Base-by-base conservation (phyloP, 2,797 vertebrate species). In the Scolopax bukidnonensis region DNA sequence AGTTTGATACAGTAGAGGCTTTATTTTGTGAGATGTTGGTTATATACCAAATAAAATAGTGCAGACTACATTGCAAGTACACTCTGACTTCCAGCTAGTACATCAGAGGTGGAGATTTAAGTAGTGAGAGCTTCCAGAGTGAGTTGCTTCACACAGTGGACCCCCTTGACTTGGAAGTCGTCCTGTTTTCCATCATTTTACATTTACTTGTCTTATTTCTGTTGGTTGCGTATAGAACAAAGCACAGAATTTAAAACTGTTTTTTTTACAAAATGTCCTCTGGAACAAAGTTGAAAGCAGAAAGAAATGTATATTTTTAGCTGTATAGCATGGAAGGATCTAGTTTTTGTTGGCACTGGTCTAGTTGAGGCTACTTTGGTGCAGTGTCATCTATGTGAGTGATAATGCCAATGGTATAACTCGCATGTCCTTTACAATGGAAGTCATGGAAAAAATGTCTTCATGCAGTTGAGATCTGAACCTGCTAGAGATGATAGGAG, bases 391-490 rank as follows among this genome's bases (percentile, higher is more conserved):
- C 68, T 25, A 5, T 1, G 41, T 5, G 81, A 65, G 77, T 3
- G 38, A 32, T 15, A 5, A 10, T 41, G 67, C 30, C 47, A 8
- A 3, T 16, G 61, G 40, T 14, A 5, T 17, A 43, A 16, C 53
- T 80, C 38, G 2, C 14, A 3, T 33, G 18, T 61, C 50, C 45
- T 82, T 74, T 36, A 12, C 48, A 9, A 10, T n/a, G 53, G 43
- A 13, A 20, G 48, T 45, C 13, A 0, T 0, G 11, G 30, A 11
- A 51, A 50, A 59, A 27, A 3, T 7, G 5, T 45, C 81, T 41
- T 50, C 4, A 3, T 3, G 60, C 15, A 30, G 6, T 4, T 0
- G 2, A 14, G 38, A 23, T 9, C 3, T 1, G n/a, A 61, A 32
- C 14, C n/a, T 4, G 1, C 19, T 13, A n/a, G 25, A 45, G 76